phyloP scores from a whole-genome alignment of 53 echinoderm and acorn worm species.

The Zoroaster sp. region DNA sequence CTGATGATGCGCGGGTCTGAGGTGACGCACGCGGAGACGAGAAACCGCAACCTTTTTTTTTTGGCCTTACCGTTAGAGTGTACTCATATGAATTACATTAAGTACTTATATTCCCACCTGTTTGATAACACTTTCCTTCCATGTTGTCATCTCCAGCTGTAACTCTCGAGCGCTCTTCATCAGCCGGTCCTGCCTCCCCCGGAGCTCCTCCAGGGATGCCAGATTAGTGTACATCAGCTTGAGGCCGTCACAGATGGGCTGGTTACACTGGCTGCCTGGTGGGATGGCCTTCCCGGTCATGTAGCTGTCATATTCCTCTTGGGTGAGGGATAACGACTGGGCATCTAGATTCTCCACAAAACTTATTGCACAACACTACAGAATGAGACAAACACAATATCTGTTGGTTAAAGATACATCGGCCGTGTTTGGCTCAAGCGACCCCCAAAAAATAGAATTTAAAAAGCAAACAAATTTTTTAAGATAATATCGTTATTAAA shows the following conservation, averaged over 20 bases:
- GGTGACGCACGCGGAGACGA: too few relatives aligned
- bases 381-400: background rate
- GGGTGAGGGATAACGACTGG: conserved; percentile 85
- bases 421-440: too few relatives aligned
- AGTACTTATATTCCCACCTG: background rate
- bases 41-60: too few relatives aligned
- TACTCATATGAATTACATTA: too few relatives aligned
- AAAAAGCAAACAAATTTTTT: too few relatives aligned
- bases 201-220: conserved; percentile 86
- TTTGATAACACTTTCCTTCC: conserved; percentile 73
- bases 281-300: conserved; percentile 88
- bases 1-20: too few relatives aligned
- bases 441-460: too few relatives aligned
- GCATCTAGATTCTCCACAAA: conserved; percentile 98
- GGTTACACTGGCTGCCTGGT: conserved; percentile 63
- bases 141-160: conserved; percentile 80
- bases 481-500: too few relatives aligned
- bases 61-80: background rate
- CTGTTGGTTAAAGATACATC: too few relatives aligned
- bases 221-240: conserved; percentile 94
- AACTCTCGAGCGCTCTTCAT: conserved; percentile 81
- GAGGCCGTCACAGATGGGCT: conserved; percentile 93
- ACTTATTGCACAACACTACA: conserved; percentile 94
- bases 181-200: conserved; percentile 81
- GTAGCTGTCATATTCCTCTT: conserved; percentile 92